Percentiles rank a stretch among this genome's conserved stretches.
phyloP scores from a whole-genome alignment of 2,797 vertebrate genomes.

The Mycteria americana region DNA sequence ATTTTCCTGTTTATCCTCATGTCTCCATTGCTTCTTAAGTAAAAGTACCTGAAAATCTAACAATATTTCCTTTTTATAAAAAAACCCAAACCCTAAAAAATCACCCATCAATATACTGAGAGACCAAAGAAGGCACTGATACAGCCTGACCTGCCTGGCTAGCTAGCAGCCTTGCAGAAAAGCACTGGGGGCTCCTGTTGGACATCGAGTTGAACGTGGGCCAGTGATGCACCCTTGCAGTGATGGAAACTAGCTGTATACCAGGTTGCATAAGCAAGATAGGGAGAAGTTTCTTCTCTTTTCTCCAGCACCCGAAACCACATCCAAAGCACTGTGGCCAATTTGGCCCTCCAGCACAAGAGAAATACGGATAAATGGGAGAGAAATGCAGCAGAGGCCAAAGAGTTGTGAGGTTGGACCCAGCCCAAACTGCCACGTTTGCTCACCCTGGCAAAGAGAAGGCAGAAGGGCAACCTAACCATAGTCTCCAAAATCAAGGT shows the following conservation, averaged over 20 bases:
- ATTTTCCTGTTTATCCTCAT: background rate
- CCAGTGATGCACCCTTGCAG: background rate
- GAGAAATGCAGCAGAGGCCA: background rate
- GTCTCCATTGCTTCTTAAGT: background rate
- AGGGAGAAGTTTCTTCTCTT: background rate
- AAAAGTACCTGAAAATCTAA: background rate
- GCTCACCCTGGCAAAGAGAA: background rate
- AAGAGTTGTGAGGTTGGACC: background rate
- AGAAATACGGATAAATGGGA: background rate
- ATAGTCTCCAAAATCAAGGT: background rate
- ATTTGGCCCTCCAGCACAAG: background rate
- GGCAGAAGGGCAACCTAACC: background rate
- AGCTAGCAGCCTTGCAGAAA: background rate
- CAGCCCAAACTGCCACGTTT: background rate
- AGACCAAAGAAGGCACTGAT: background rate
- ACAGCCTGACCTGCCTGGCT: background rate
- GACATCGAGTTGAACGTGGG: background rate
- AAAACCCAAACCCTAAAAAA: background rate
- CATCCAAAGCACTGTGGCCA: background rate
- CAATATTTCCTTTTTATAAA: background rate
- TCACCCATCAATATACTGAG: background rate
- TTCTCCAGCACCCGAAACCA: background rate
- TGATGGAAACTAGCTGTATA: background rate
- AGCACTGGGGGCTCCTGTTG: background rate
- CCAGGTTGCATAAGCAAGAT: background rate